Evolutionary conservation across 1,140 invertebrate species (phyloP).

Genomic region (Neotoxoptera formosana): DNA sequence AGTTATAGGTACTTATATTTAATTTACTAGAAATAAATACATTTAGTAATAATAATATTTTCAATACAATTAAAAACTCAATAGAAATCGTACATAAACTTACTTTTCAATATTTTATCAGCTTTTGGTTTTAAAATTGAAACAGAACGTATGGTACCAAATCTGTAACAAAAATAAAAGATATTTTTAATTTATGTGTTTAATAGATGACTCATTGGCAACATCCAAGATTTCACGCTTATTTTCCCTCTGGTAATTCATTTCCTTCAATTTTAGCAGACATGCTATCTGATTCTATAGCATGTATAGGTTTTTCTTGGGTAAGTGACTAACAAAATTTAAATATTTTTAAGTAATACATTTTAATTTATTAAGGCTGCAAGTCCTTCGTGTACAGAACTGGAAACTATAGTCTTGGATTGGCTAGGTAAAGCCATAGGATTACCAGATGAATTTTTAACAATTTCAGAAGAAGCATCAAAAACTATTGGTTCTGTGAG

Average conservation of each 20-base stretch:
- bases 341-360: neutral
- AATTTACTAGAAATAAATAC: no score
- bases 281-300: constrained; percentile 94
- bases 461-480: constrained; percentile 65
- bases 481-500: neutral
- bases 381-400: constrained; percentile 95
- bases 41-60: neutral
- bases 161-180: neutral
- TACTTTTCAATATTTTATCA: neutral
- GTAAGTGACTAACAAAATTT: constrained; percentile 66
- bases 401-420: constrained; percentile 96
- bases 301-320: constrained; percentile 99
- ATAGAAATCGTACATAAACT: neutral
- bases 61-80: neutral
- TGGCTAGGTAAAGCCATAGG: constrained; percentile 98
- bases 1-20: no score
- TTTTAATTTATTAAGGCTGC: constrained; percentile 73
- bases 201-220: constrained; percentile 95
- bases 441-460: constrained; percentile 85
- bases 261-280: constrained; percentile 98
- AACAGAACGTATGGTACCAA: neutral
- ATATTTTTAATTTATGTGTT: constrained; percentile 41
- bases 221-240: constrained; percentile 98
- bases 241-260: constrained; percentile 97
- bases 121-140: neutral